Base-by-base conservation (phyloP, 2,888 invertebrate species). In the Macrophya alboannulata region DNA sequence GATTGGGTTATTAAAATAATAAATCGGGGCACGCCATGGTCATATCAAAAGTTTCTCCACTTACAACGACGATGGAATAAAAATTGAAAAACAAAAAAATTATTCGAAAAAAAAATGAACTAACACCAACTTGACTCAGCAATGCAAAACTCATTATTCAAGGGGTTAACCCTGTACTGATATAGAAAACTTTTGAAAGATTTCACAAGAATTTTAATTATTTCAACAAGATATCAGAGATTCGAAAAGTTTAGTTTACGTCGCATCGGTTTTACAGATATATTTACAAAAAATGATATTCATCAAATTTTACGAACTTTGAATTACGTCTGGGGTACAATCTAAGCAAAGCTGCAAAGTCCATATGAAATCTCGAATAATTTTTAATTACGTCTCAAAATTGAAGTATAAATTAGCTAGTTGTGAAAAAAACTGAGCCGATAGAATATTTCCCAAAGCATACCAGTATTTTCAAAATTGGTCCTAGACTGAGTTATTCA, bases 1-100 rank as follows among this genome's bases (percentile, higher is more conserved):
- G 68, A 68, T 68, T 68, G 68, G 31, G 15, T 68, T 31, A 31
- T 31, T 68, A 37, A 68, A 68, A 68, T 68, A 55, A n/a, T 55
- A 5, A 31, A 31, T 31, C 31, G 31, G 31, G 3, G 31, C 31
- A 31, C 3, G 3, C 31, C 31, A 3, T 31, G 31, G 31, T 31
- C 31, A 31, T 31, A 3, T 31, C 31, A 31, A 31, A 31, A 31
- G 2, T 55, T 55, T 8, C 6, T n/a, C 2, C 55, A 55, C 8
- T 55, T n/a, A 55, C 1, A 17, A 51, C 17, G 17, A 1, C n/a
- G 5, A n/a, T n/a, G n/a, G 8, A 55, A 55, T 17, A 55, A 55
- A 55, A 55, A 55, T 55, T 55, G 55, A n/a, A 8, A 55, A n/a
- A 55, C 6, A 5, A 51, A 17, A 15, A 15, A 48, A 48, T 0